Conservation (phyloP, 2,113 vertebrate genomes). For the Mus spicilegus region DNA sequence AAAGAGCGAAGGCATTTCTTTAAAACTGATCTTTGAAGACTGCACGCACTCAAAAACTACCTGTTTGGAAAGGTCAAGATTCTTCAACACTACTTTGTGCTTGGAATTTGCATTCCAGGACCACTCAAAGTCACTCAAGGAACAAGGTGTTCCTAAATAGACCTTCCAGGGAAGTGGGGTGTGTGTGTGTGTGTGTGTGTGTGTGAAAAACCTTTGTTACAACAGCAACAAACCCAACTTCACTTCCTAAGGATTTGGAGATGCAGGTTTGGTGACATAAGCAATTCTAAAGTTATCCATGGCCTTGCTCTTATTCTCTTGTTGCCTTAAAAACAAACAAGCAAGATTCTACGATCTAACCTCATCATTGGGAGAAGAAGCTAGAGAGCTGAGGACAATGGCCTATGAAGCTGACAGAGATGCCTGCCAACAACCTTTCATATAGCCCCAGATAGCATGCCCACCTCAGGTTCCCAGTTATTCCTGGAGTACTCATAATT, state of each 20-base stretch:
- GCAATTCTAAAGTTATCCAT: background rate
- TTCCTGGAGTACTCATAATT: background rate
- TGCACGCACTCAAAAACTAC: slow-evolving; percentile 18
- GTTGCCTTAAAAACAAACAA: background rate
- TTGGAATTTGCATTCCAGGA: slow-evolving; percentile 61
- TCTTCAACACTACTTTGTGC: slow-evolving; percentile 27
- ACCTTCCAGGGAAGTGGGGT: background rate
- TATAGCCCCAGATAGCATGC: background rate
- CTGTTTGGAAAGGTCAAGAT: slow-evolving; percentile 58
- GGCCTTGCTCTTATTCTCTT: slow-evolving; percentile 22
- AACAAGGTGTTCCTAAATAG: slow-evolving; percentile 57
- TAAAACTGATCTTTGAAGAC: slow-evolving; percentile 48
- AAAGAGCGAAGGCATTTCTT: slow-evolving; percentile 52
- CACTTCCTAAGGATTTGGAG: slow-evolving; percentile 7
- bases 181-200: too few species aligned
- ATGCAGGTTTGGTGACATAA: background rate
- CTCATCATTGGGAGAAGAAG: background rate
- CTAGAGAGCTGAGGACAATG: background rate
- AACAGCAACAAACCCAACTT: background rate
- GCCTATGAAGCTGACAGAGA: background rate
- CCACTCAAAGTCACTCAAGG: slow-evolving; percentile 51
- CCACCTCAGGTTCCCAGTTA: background rate
- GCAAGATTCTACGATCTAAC: background rate
- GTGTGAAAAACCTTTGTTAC: slow-evolving; percentile 12
- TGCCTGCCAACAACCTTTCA: background rate